Evolutionary conservation across 2,888 invertebrate genomes (phyloP), one percentile per base, ranked within the genome.

Genomic region (Dicyrtomina minuta): DNA sequence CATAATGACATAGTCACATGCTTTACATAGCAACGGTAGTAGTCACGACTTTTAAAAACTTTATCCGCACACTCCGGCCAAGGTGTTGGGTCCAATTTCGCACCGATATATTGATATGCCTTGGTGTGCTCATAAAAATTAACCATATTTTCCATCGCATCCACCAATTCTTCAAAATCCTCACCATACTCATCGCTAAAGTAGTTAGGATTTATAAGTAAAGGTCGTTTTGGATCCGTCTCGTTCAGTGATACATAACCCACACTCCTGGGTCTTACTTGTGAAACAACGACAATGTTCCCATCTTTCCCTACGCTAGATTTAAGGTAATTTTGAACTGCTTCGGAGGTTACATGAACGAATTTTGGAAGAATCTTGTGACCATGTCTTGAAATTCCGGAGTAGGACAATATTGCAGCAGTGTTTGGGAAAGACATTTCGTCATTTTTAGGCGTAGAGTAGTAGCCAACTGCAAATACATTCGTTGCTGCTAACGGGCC

Each of bases 1-100:
- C 61, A 71, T 33, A 60, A 17, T 22, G 53, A 41, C 22, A 55
- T 39, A 6, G 71, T 69, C 2, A 66, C 41, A 1, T 68, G 68
- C 6, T 68, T 39, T 10, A 68, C 26, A 39, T 66, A 65, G 56
- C 71, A 71, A 46, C 66, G 66, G 6, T 49, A 68, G 22, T 71
- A 71, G 15, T 59, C 66, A 1, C 43, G 26, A 1, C 51, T 46
- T 27, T 53, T 44, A 13, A 51, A 53, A 1, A 49, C 22, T 20
- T 26, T 44, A n/a, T 69, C 15, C 20, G 53, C 59, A 49, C 71
- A 71, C 2, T 26, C 62, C 24, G 68, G 68, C 53, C 43, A 66
- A 22, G 56, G 27, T 27, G 44, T 22, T 43, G 58, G 46, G 13
- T 26, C 1, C n/a, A 60, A 33, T 1, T 13, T 27, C 1, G 56